Base-by-base conservation (phyloP, 2,113 vertebrate species). In the Pampusana beccarii region DNA sequence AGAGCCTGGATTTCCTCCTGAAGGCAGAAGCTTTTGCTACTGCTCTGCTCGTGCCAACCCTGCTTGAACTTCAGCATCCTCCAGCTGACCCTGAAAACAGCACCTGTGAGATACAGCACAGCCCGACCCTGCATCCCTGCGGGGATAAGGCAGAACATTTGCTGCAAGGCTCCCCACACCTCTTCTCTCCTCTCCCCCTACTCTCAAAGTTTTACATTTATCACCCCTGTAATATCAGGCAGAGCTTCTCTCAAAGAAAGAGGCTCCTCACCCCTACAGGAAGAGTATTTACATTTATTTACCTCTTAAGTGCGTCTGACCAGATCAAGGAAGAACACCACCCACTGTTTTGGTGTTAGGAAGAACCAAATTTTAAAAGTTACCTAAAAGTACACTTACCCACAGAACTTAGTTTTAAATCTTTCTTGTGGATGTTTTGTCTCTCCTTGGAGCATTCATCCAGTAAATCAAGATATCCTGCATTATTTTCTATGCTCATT, bases 371-470 rank as follows among this genome's bases (percentile, higher is more conserved):
- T 54, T 20, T 78, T 60, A 29, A 33, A 38, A 26, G 25, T 51
- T 15, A 70, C 56, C 12, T 26, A 58, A 48, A 87, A 90, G 36
- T 66, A 88, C 62, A 67, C 69, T 91, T 67, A 90, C 48, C 64
- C 81, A 95, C 18, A 79, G 56, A 88, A 90, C 64, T 90, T 71
- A 95, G 75, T 70, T 90, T 90, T 75, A 95, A 36, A 79, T 66
- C 79, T 70, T 57, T 65, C 67, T 94, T 44, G 9, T 86, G 56
- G 64, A 65, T 40, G n/a, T 91, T 88, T 94, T 90, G 89, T 92
- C 94, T 96, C 73, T 91, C 74, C 69, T 58, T 74, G 16, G 67
- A 83, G n/a, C 57, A 67, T 44, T 97, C 66, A 67, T 66, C 90
- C 80, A 85, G 77, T 66, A 29, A 79, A 86, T 61, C 50, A 79